Percentiles rank a stretch among this genome's conserved stretches.
Evolutionary conservation across 2,113 vertebrate species (phyloP).

Genomic region (Microtus oregoni): DNA sequence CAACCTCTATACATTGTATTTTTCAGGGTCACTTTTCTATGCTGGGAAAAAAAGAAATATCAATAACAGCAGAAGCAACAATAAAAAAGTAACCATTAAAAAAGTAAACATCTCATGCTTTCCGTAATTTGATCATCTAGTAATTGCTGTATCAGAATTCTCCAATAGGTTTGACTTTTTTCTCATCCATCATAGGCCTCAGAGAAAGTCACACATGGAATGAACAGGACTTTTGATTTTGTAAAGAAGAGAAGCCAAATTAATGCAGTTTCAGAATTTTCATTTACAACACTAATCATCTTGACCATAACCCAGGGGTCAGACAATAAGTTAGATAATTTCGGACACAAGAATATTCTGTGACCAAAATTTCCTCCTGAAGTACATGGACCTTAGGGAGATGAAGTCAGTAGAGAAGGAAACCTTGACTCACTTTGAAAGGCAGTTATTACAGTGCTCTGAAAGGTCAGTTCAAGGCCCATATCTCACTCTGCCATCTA

Average conservation of each 20-base stretch:
- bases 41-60: not conserved
- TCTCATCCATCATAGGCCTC: not conserved
- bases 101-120: not conserved
- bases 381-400: not conserved
- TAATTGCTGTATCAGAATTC: not conserved
- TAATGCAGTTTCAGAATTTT: not conserved
- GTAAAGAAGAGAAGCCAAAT: not conserved
- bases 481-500: not conserved
- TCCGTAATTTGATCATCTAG: not conserved
- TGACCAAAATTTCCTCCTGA: not conserved
- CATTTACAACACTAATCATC: not conserved
- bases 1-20: not conserved
- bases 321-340: not conserved
- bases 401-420: not conserved
- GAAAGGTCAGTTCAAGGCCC: not conserved
- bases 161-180: not conserved
- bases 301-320: not conserved
- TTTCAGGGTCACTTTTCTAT: not conserved
- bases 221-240: not conserved
- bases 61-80: not conserved
- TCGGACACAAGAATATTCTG: not conserved
- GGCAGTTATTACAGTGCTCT: not conserved
- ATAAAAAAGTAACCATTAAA: not conserved
- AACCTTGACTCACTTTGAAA: not conserved
- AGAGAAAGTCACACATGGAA: not conserved